A percentile compares a stretch with the other conserved stretches of the same genome.
These are phyloP conservation scores for Lacerta bilineata DNA, from an alignment of 2,797 vertebrate genomes.

Conservation along the genomic window DNA sequence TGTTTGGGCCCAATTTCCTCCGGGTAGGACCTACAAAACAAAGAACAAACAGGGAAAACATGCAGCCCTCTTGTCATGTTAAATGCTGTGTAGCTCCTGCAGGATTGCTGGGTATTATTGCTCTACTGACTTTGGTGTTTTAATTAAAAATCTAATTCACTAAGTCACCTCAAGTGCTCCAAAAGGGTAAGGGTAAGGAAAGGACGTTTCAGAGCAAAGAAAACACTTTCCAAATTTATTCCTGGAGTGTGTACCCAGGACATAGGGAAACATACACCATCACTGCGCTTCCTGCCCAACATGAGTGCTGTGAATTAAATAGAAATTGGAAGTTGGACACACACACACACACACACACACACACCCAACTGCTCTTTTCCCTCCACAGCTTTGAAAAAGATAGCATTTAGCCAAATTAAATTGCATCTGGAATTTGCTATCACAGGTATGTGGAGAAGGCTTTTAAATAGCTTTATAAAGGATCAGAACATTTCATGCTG, in stretches of 20 bases:
- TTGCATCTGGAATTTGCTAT: not conserved
- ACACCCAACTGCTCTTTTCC: not conserved
- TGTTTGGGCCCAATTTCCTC: conserved; percentile 97
- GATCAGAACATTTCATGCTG: not conserved
- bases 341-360: no score
- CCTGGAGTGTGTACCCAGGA: conserved; percentile 40
- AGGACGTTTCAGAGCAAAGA: conserved; percentile 42
- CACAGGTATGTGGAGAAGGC: not conserved
- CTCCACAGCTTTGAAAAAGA: not conserved
- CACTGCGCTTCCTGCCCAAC: not conserved
- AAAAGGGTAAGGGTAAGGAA: conserved; percentile 30
- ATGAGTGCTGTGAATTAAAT: not conserved
- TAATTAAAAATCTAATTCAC: conserved; percentile 29
- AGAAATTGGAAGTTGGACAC: no score
- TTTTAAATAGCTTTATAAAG: not conserved
- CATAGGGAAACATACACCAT: conserved; percentile 29
- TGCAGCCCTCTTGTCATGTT: not conserved
- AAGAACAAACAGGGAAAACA: not conserved
- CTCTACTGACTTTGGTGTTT: conserved; percentile 27
- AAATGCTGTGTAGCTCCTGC: not conserved
- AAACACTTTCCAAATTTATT: conserved; percentile 26
- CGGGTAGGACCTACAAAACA: conserved; percentile 87
- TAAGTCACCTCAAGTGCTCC: conserved; percentile 63
- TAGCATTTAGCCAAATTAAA: not conserved
- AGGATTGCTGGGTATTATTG: not conserved